Evolutionary conservation across 2,113 vertebrate species (phyloP).

Genomic region (Patagioenas fasciata): DNA sequence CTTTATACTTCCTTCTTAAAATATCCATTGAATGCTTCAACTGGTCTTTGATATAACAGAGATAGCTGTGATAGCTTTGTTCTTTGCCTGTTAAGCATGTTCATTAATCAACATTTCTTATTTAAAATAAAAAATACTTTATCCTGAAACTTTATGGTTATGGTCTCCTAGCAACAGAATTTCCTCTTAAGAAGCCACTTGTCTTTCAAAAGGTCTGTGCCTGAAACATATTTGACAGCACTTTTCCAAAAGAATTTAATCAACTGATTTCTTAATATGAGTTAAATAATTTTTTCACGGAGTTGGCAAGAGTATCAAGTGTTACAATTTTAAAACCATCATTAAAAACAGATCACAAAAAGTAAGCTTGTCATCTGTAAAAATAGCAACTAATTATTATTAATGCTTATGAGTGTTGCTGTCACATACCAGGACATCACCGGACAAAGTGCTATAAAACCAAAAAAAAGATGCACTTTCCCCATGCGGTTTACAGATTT

Average conservation of each 20-base stretch:
- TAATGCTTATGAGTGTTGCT: background rate
- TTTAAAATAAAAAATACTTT: constrained; percentile 51
- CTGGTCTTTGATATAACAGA: constrained; percentile 32
- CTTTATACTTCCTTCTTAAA: constrained; percentile 20
- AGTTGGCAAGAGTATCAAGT: background rate
- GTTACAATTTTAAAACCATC: background rate
- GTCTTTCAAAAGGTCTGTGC: constrained; percentile 27
- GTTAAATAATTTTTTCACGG: background rate
- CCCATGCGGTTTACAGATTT: background rate
- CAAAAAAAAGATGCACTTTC: background rate
- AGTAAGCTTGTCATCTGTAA: background rate
- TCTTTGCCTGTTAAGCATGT: constrained; percentile 29
- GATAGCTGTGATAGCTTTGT: constrained; percentile 37
- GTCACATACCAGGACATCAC: background rate
- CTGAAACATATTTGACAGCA: constrained; percentile 32
- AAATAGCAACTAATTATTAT: constrained; percentile 25
- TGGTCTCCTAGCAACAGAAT: constrained; percentile 55
- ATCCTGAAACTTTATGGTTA: constrained; percentile 33
- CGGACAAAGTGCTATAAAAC: background rate
- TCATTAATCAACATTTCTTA: constrained; percentile 59
- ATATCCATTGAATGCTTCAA: background rate
- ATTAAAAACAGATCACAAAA: constrained; percentile 6
- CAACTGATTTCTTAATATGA: constrained; percentile 24
- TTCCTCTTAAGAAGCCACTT: constrained; percentile 40
- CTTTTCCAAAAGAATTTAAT: background rate